Base-by-base conservation (phyloP, 2,113 vertebrate species). In the Caranx melampygus region DNA sequence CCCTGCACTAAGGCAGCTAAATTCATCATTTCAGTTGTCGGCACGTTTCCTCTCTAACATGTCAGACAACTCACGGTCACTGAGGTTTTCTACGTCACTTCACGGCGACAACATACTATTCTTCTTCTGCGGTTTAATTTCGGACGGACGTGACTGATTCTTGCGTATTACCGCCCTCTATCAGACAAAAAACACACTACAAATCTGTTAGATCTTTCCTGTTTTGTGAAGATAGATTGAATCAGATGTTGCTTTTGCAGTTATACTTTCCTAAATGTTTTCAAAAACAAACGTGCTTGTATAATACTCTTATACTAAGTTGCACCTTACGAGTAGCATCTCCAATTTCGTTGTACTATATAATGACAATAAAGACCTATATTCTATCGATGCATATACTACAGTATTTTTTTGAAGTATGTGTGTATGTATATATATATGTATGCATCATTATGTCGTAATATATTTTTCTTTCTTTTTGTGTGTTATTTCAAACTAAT, bases 21-120 rank as follows among this genome's bases (percentile, higher is more conserved):
- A 69, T 87, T 93, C 89, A 95, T 90, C 35, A 40, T 93, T 35
- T 51, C 51, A 8, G 0, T 34, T 13, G 12, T 60, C 21, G 58
- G 45, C 69, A 84, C 57, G 44, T 15, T 78, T 11, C 12, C 10
- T 34, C 18, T 55, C 40, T 34, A 35, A 63, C 78, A 88, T 73
- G 66, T 40, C 79, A 84, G 49, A 71, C 64, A n/a, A 8, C 72
- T 84, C 81, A 91, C 88, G 87, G 90, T 93, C 87, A 92, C 74
- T 0, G 64, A 52, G 64, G n/a, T 26, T 55, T 37, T 0, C 0
- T 2, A 64, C 90, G 90, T 88, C 87, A 84, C 42, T 51, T 47
- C 34, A 58, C 31, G 1, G 91, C 91, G 93, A 91, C 92, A 37
- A 57, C 9, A 14, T 1, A 1, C 18, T 3, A 1, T n/a, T 4